A percentile compares a stretch with the other conserved stretches of the same genome.
These are phyloP conservation scores for Labia minor DNA, from an alignment of 2,888 invertebrate genomes.

Conservation along the genomic window DNA sequence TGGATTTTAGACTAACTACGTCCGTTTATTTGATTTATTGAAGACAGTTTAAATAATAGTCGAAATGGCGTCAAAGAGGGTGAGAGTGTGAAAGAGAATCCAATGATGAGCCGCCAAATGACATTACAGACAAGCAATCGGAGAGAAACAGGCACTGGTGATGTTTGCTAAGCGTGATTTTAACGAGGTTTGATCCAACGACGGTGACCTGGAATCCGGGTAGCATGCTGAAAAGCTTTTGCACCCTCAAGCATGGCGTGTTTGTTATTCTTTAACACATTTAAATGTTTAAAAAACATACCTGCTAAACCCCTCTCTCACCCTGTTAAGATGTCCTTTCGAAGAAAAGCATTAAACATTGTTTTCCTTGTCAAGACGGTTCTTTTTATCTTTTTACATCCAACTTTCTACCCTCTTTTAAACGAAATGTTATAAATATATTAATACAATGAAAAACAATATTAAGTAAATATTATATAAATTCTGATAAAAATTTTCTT, in stretches of 20 bases:
- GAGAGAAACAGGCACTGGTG: too few species aligned
- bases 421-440: too few species aligned
- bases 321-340: not conserved
- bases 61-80: not conserved
- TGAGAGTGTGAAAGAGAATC: too few species aligned
- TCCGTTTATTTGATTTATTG: not conserved
- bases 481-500: too few species aligned
- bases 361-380: not conserved
- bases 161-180: not conserved
- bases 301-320: not conserved
- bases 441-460: too few species aligned
- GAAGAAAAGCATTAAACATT: not conserved
- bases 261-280: conserved; percentile 24
- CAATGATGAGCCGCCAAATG: too few species aligned
- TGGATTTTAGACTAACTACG: not conserved
- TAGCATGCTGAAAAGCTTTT: too few species aligned
- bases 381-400: not conserved
- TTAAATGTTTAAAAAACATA: conserved; percentile 24
- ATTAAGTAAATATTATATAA: too few species aligned
- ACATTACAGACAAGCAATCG: too few species aligned
- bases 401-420: too few species aligned
- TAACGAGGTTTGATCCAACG: not conserved
- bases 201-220: too few species aligned
- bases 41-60: not conserved
- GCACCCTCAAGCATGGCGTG: not conserved